These are phyloP conservation scores for Agrilus biguttatus DNA, from an alignment of 2,888 invertebrate species.

Conservation along the genomic window DNA sequence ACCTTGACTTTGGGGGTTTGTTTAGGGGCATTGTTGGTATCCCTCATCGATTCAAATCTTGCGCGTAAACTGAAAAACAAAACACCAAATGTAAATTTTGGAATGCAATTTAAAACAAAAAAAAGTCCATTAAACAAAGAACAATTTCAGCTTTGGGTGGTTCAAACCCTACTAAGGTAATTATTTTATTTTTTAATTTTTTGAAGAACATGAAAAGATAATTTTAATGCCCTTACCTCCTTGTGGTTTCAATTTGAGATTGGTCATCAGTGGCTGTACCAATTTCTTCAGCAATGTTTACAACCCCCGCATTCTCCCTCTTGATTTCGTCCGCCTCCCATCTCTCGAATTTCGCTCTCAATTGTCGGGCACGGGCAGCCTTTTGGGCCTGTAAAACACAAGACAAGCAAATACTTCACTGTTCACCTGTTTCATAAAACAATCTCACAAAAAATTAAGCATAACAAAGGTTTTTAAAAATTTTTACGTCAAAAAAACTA, in stretches of 20 bases:
- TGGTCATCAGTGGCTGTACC: constrained; percentile 41
- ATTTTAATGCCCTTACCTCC: constrained; percentile 10
- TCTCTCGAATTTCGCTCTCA: constrained; percentile 77
- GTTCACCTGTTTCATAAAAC: too few species aligned
- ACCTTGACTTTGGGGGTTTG: constrained; percentile 53
- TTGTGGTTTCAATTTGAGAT: constrained; percentile 72
- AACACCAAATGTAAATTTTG: not conserved
- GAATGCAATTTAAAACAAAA: not conserved
- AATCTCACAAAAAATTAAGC: too few species aligned
- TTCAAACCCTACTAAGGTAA: too few species aligned
- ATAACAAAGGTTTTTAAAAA: too few species aligned
- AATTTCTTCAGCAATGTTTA: constrained; percentile 29
- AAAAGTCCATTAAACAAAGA: not conserved
- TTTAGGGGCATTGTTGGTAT: constrained; percentile 34
- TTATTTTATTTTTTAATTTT: too few species aligned
- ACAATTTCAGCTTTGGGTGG: too few species aligned
- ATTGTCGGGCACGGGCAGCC: constrained; percentile 67
- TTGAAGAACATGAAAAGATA: not conserved
- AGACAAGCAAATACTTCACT: too few species aligned
- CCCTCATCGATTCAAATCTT: constrained; percentile 76
- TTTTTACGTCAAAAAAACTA: too few species aligned
- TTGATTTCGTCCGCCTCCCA: constrained; percentile 61
- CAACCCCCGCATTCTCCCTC: constrained; percentile 35
- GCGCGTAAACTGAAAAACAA: constrained; percentile 53
- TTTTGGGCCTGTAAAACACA: constrained; percentile 43